phyloP scores from a whole-genome alignment of 1,140 invertebrate species.

The Pseudachorutes palmiensis region DNA sequence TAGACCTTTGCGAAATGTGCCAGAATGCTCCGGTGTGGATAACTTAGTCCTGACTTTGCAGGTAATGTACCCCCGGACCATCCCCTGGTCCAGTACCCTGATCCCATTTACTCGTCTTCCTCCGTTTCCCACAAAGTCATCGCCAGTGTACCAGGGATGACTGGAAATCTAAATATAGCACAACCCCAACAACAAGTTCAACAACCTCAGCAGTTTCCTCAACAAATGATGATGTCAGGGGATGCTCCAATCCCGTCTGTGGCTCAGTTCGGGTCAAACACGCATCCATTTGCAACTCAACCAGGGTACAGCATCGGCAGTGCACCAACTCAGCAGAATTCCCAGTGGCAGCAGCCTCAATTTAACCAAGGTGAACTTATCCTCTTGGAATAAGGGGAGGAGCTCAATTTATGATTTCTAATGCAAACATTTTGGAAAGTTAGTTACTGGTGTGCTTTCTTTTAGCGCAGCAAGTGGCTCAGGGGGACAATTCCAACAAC shows the following conservation, averaged over 20 bases:
- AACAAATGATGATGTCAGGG: background rate
- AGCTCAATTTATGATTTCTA: too few species aligned
- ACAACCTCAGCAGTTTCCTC: background rate
- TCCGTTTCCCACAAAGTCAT: constrained; percentile 21
- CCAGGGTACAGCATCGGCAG: background rate
- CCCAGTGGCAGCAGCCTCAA: background rate
- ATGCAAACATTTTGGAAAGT: too few species aligned
- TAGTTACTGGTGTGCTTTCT: constrained; percentile 4
- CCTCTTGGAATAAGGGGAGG: background rate
- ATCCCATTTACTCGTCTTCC: constrained; percentile 22
- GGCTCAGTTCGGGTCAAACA: background rate
- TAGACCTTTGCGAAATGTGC: background rate
- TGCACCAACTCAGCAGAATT: background rate
- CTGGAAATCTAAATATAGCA: background rate
- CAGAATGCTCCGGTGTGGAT: background rate
- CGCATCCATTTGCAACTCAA: constrained; percentile 19
- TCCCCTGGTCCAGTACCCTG: constrained; percentile 35
- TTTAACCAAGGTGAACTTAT: constrained; percentile 13
- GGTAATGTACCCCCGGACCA: constrained; percentile 37
- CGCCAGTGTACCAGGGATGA: constrained; percentile 31
- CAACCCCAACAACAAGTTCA: constrained; percentile 12
- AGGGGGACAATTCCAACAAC: constrained; percentile 17
- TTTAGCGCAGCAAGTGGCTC: constrained; percentile 26
- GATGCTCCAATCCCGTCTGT: constrained; percentile 3
- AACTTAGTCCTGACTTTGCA: background rate